These are phyloP conservation scores for Drosophila yooni DNA, from an alignment of 2,888 invertebrate genomes.

Conservation along the genomic window DNA sequence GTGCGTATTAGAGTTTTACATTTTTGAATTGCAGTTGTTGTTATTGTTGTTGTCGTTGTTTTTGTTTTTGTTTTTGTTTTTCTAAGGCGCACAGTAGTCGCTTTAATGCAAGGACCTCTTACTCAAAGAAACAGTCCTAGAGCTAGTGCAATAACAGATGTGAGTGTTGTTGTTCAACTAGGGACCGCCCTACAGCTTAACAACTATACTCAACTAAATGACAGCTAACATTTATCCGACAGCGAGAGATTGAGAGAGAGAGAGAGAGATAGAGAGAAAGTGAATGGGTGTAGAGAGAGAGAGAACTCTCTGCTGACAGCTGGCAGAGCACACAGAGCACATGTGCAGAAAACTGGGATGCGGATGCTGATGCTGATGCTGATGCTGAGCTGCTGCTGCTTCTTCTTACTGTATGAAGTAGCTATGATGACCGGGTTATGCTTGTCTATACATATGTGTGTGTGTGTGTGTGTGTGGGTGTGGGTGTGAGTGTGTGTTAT, in stretches of 20 bases:
- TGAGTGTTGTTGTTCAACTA: conserved; percentile 13
- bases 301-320: conserved; percentile 22
- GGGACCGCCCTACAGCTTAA: conserved; percentile 17
- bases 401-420: conserved; percentile 35
- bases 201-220: conserved; percentile 16
- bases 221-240: conserved; percentile 65
- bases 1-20: conserved; percentile 27
- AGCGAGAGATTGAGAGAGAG: conserved; percentile 18
- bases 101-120: conserved; percentile 65
- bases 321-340: conserved; percentile 28
- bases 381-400: conserved; percentile 39
- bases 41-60: not conserved
- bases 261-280: conserved; percentile 2
- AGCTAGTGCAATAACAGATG: conserved; percentile 42
- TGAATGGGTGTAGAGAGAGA: conserved; percentile 3
- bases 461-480: conserved; percentile 23
- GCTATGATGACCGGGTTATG: conserved; percentile 71
- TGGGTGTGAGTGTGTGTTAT: conserved; percentile 48
- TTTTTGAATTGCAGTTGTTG: not conserved
- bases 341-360: conserved; percentile 56
- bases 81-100: conserved; percentile 40
- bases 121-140: conserved; percentile 58
- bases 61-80: not conserved
- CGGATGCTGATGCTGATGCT: conserved; percentile 38
- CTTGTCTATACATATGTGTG: conserved; percentile 43